Conservation (phyloP, 2,797 vertebrate genomes). For the Sphaeramia orbicularis region DNA sequence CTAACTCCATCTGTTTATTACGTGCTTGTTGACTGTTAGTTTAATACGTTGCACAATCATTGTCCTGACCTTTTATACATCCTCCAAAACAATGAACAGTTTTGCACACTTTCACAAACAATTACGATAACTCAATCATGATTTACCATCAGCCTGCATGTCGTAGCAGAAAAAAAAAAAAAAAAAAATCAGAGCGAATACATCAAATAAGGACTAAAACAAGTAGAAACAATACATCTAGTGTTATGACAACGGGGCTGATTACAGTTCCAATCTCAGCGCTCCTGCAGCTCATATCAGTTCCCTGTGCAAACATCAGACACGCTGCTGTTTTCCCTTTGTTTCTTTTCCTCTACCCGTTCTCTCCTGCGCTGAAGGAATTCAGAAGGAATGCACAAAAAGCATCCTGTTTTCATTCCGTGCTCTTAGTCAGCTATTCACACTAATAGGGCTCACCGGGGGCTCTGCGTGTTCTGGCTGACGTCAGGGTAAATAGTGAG, state of each 20-base stretch:
- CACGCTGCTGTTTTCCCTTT: constrained; percentile 72
- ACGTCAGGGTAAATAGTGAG: constrained; percentile 49
- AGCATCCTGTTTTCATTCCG: constrained; percentile 85
- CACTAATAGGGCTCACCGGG: constrained; percentile 12
- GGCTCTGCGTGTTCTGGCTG: constrained; percentile 32
- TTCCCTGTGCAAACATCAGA: constrained; percentile 57
- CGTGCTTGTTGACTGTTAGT: no score
- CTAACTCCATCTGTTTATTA: no score
- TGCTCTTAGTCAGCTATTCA: constrained; percentile 76
- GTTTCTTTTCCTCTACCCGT: constrained; percentile 62
- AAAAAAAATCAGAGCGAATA: constrained; percentile 24
- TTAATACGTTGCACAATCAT: no score
- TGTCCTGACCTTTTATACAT: background rate
- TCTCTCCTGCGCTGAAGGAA: constrained; percentile 69
- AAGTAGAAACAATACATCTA: constrained; percentile 47
- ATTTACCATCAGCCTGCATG: constrained; percentile 40
- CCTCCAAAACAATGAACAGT: constrained; percentile 8
- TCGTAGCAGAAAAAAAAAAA: background rate
- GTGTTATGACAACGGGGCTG: constrained; percentile 72
- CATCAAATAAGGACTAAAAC: constrained; percentile 41
- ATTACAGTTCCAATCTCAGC: constrained; percentile 73
- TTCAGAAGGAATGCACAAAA: constrained; percentile 80
- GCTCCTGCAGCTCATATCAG: constrained; percentile 70
- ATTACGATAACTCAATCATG: constrained; percentile 25
- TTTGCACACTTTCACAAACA: constrained; percentile 19